Base-by-base conservation (phyloP, 2,797 vertebrate genomes). In the Huso huso region DNA sequence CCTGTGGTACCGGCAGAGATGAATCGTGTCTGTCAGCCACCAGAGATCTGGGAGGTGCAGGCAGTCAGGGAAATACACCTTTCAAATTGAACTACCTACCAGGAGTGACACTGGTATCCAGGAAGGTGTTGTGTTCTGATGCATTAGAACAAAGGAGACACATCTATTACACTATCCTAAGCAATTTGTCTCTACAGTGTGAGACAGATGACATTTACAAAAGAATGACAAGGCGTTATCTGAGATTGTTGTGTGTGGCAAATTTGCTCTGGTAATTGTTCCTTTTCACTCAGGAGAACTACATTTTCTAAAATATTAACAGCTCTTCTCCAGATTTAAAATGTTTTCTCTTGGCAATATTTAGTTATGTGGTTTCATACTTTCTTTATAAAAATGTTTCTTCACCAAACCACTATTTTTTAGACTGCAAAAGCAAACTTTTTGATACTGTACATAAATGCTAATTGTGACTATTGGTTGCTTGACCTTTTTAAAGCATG, bases 81-180 rank as follows among this genome's bases (percentile, higher is more conserved):
- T 55, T 55, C 10, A 55, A 55, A 55, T 55, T 55, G 37, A 37
- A 37, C 10, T 10, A 55, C 10, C n/a, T 55, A 6, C n/a, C 9
- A n/a, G 53, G n/a, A 55, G 37, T 55, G 53, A 55, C 53, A 55
- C 53, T 55, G n/a, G 53, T 55, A 55, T n/a, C 53, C n/a, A 55
- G 53, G n/a, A 55, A 55, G 53, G 53, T 55, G 6, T 55, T 55
- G 53, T 55, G 37, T 37, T 37, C 37, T 37, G 53, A 55, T 55
- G 6, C 53, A 55, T 55, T 55, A n/a, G 53, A 55, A 55, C 7
- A 55, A 55, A 55, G 53, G n/a, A 55, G n/a, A 55, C 9, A 55
- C 10, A 37, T 37, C 37, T 37, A 37, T 37, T 55, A 55, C 52
- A n/a, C n/a, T 55, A 55, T 55, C 53, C n/a, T 55, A 55, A 55